Percentiles rank a stretch among this genome's conserved stretches.
These are phyloP conservation scores for Erebia ligea DNA, from an alignment of 2,888 invertebrate species.

Conservation along the genomic window DNA sequence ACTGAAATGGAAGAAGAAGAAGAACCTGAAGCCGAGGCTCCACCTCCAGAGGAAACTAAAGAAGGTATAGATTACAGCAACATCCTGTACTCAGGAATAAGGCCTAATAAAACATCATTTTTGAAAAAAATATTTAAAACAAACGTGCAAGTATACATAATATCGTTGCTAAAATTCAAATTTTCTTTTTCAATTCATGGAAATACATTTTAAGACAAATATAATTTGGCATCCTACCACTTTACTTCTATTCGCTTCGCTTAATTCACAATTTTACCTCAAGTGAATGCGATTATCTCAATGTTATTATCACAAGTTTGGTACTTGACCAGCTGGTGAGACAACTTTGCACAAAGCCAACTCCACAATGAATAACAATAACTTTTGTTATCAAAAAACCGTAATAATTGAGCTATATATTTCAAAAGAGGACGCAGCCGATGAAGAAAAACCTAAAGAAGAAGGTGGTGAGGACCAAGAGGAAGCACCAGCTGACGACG, in stretches of 20 bases:
- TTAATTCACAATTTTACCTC: too few species aligned
- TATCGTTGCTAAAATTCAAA: too few species aligned
- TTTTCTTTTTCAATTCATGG: too few species aligned
- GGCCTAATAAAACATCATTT: too few species aligned
- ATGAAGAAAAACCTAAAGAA: constrained; percentile 54
- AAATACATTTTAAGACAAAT: too few species aligned
- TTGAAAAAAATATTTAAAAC: too few species aligned
- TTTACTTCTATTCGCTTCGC: too few species aligned
- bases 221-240: too few species aligned
- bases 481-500: constrained; percentile 39
- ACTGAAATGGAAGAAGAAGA: constrained; percentile 75
- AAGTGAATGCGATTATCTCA: too few species aligned
- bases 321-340: not conserved
- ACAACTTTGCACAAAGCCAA: not conserved
- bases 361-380: not conserved
- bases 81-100: too few species aligned
- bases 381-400: not conserved
- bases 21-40: constrained; percentile 65
- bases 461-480: constrained; percentile 44
- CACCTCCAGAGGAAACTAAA: constrained; percentile 59
- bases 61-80: constrained; percentile 55
- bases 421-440: constrained; percentile 54
- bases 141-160: too few species aligned
- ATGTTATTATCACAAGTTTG: too few species aligned
- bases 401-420: not conserved